phyloP scores from a whole-genome alignment of 1,140 invertebrate species.

The Gonioctena quinquepunctata region DNA sequence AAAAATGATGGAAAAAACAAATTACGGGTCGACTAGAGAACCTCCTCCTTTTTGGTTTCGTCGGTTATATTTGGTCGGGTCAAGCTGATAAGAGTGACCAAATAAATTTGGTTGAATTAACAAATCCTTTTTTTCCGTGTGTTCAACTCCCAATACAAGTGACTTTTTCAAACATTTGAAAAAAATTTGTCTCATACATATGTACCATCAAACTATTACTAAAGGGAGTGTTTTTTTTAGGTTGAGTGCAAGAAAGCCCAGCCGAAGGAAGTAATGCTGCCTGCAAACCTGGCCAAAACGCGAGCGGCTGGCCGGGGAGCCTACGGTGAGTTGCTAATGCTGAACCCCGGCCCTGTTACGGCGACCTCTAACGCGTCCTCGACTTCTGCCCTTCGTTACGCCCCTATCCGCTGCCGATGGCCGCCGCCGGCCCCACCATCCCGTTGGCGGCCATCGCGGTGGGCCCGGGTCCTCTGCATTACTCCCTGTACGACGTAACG shows the following conservation, averaged over 20 bases:
- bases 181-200: too few species aligned
- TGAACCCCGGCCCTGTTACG: constrained; percentile 62
- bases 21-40: too few species aligned
- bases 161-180: too few species aligned
- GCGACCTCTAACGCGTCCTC: constrained; percentile 55
- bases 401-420: constrained; percentile 64
- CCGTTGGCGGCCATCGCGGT: constrained; percentile 49
- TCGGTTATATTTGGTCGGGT: too few species aligned
- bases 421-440: constrained; percentile 52
- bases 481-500: constrained; percentile 60
- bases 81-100: too few species aligned
- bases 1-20: background rate
- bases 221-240: constrained; percentile 76
- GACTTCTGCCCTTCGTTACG: constrained; percentile 70
- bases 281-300: constrained; percentile 90
- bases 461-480: constrained; percentile 51
- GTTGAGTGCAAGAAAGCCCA: constrained; percentile 99
- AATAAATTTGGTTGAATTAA: too few species aligned
- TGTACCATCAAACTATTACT: background rate
- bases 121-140: too few species aligned
- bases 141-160: background rate
- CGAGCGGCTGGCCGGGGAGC: constrained; percentile 87
- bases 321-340: constrained; percentile 94
- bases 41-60: too few species aligned
- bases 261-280: constrained; percentile 99